Evolutionary conservation across 1,140 invertebrate species (phyloP).

Genomic region (Odontomachus brunneus): DNA sequence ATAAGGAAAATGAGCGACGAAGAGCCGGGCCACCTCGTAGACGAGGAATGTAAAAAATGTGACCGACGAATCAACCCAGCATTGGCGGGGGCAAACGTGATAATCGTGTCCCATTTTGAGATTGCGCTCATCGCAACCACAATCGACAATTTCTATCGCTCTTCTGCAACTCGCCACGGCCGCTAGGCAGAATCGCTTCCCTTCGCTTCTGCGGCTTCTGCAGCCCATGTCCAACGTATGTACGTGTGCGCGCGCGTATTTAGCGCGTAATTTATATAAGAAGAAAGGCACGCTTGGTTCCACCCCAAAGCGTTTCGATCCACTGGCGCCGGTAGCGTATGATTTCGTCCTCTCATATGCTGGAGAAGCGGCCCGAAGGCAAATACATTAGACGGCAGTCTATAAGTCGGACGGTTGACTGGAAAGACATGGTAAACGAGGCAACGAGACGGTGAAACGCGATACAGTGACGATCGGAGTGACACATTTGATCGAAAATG

Average conservation of each 20-base stretch:
- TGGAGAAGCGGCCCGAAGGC: neutral
- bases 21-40: too few relatives aligned
- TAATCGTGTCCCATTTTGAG: constrained; percentile 35
- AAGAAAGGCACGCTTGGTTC: constrained; percentile 84
- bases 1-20: too few relatives aligned
- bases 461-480: neutral
- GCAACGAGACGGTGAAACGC: neutral
- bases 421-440: neutral
- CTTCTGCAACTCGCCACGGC: constrained; percentile 72
- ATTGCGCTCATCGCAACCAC: constrained; percentile 29
- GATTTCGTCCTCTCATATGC: constrained; percentile 37
- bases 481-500: constrained; percentile 3
- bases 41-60: neutral
- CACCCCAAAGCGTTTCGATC: constrained; percentile 84
- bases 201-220: constrained; percentile 73
- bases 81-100: too few relatives aligned
- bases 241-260: constrained; percentile 77
- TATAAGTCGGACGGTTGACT: neutral
- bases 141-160: constrained; percentile 72
- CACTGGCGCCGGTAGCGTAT: constrained; percentile 76
- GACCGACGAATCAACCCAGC: constrained; percentile 7
- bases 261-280: constrained; percentile 85
- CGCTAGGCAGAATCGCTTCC: constrained; percentile 75
- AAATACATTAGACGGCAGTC: too few relatives aligned
- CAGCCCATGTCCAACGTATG: constrained; percentile 43